A percentile compares a stretch with the other conserved stretches of the same genome.
phyloP scores from a whole-genome alignment of 2,888 invertebrate species.

The Parnassius apollo region DNA sequence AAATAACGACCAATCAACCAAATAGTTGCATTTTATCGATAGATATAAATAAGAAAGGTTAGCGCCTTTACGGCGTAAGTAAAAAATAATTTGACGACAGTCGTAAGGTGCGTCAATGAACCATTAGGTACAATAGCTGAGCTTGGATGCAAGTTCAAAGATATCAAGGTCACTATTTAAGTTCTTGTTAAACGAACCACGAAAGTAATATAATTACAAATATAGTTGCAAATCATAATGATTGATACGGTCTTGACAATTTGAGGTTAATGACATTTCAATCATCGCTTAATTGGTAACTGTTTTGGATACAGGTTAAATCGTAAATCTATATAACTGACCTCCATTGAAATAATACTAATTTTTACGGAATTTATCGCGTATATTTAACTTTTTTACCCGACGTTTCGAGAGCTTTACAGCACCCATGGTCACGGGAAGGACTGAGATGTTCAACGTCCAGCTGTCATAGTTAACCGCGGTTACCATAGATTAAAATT shows the following conservation, averaged over 20 bases:
- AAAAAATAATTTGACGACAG: background rate
- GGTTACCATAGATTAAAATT: too few species aligned
- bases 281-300: background rate
- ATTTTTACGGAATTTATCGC: too few species aligned
- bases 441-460: too few species aligned
- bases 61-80: background rate
- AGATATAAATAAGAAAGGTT: background rate
- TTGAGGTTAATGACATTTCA: constrained; percentile 14
- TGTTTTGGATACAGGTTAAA: constrained; percentile 11
- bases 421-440: too few species aligned
- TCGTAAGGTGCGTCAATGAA: background rate
- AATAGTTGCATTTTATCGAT: background rate
- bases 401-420: too few species aligned
- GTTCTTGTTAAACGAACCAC: constrained; percentile 4
- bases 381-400: too few species aligned
- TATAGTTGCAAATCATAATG: constrained; percentile 4
- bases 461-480: too few species aligned
- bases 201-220: constrained; percentile 8
- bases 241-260: constrained; percentile 9
- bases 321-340: background rate
- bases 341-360: too few species aligned
- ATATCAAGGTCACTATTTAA: constrained; percentile 6
- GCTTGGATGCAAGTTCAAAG: background rate
- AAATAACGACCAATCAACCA: too few species aligned
- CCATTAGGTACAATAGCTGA: constrained; percentile 2